Evolutionary conservation across 1,140 invertebrate genomes (phyloP), one percentile per base, ranked within the genome.

Genomic region (Neuroterus valhalla): DNA sequence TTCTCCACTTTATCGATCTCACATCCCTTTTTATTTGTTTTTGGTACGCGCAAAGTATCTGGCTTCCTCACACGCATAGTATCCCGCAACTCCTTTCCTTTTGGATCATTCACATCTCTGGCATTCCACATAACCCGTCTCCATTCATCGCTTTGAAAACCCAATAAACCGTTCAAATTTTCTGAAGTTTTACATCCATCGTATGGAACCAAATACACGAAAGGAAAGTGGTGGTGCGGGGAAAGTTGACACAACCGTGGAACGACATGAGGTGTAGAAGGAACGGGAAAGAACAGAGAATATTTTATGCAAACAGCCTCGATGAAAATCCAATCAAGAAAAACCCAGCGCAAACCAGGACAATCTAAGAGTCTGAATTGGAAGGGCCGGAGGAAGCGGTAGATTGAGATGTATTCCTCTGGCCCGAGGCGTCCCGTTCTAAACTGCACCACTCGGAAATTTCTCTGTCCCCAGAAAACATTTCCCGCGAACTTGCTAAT

Each of bases 311-410:
- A 85, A 81, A 77, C 82, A 73, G 76, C 76, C 72, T 73, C 78
- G 80, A 85, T 82, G 82, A 85, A 85, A 85, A 83, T 83, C 81
- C 83, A 83, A 85, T 85, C 81, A 83, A 81, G 84, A 77, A 80
- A 80, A 83, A 82, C 76, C 79, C 75, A 21, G 68, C 68, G 76
- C 76, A 81, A 85, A 81, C 77, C 81, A 69, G 78, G 82, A 82
- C 82, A 79, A 81, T 81, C 78, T 81, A 81, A 81, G 78, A 81
- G 78, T 74, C 72, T 73, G 76, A 79, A 78, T 79, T 81, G 68
- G 72, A 76, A 76, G 68, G 79, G 71, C 21, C 74, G 62, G 48
- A 71, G 52, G 71, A 76, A 45, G 69, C 45, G 48, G 66, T 70
- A 77, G 76, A 83, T 83, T 83, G 80, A 83, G 81, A 83, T 83